Base-by-base conservation (phyloP, 2,797 vertebrate genomes). In the Sphenopsis melanotis region DNA sequence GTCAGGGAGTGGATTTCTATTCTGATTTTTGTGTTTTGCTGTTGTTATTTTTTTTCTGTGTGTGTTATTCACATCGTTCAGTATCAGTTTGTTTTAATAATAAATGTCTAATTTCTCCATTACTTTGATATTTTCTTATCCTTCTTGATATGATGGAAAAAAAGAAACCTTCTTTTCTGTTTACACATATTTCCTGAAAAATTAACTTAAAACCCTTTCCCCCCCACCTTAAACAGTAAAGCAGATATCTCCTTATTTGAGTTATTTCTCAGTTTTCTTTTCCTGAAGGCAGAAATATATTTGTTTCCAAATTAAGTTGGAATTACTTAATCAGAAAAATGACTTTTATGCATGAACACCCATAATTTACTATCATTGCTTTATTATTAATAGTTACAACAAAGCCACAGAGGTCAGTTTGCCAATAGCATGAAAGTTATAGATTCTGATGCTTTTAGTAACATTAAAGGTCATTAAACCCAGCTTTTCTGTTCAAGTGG, bases 241-340 rank as follows among this genome's bases (percentile, higher is more conserved):
- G 8, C 15, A 68, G 19, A 30, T 86, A 61, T 20, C 17, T 80
- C 29, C 8, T 66, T 65, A 41, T 74, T 74, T 70, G 44, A 84
- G 30, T 86, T 81, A 81, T 29, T 55, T 83, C 15, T 61, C 8
- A 8, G 6, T 0, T 16, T 60, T 74, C 60, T 77, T 61, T 69
- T 60, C 20, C 47, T 56, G 37, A 39, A 80, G 34, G 36, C 37
- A 89, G 69, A 85, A 91, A 82, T 59, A 6, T 61, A 52, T 93
- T 94, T 93, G 29, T 90, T 94, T 55, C 71, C 19, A 75, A 61
- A 70, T 69, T n/a, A 83, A 92, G 49, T 91, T 70, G 91, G 53
- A 63, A 50, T 90, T 87, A 84, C 64, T 76, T 89, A 85, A 85
- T 88, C 36, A 65, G 68, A 90, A 47, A 81, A 86, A 84, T 64